Evolutionary conservation across 1,140 invertebrate species (phyloP), one percentile per base, ranked within the genome.

Genomic region (Caenorhabditis latens): DNA sequence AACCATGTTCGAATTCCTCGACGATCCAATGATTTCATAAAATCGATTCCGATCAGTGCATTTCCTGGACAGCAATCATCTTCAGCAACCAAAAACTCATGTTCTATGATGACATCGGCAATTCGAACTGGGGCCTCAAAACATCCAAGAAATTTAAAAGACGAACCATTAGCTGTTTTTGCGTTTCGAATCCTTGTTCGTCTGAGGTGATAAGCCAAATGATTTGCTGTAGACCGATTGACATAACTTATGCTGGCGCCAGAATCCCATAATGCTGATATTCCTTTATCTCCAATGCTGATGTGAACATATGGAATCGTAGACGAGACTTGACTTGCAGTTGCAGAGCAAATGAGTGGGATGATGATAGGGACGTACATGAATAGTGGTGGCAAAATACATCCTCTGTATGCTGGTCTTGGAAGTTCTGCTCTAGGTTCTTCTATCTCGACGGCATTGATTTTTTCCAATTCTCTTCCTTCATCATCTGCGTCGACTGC

Each of bases 11-110:
- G 9, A 24, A 65, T 65, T 32, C 61, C 61, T 32, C 19, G 24
- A 9, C 61, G 21, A 40, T 65, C 61, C 40, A 65, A 65, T 13
- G 40, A 7, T 40, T 65, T 19, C 61, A 65, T 65, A 8, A 65
- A 65, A 40, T 65, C 61, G 0, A 65, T 19, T 40, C 32, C 32
- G 9, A 65, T 7, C 16, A 40, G 7, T 6, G 63, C 21, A 65
- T 40, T 32, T 13, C 21, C 21, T 13, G 21, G 63, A 16, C 63
- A 65, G 63, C 21, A 40, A 9, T 42, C 21, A 8, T 65, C 63
- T 65, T 43, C 40, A 16, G 65, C 65, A n/a, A 71, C 65, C 11
- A 71, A 14, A 24, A 71, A 71, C 16, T 43, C 43, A 46, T 71
- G 42, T 19, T 71, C 65, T 14, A 71, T 21, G 6, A 71, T 16